A percentile compares a stretch with the other conserved stretches of the same genome.
phyloP scores from a whole-genome alignment of 2,113 vertebrate genomes.

The Pollimyrus isidori region DNA sequence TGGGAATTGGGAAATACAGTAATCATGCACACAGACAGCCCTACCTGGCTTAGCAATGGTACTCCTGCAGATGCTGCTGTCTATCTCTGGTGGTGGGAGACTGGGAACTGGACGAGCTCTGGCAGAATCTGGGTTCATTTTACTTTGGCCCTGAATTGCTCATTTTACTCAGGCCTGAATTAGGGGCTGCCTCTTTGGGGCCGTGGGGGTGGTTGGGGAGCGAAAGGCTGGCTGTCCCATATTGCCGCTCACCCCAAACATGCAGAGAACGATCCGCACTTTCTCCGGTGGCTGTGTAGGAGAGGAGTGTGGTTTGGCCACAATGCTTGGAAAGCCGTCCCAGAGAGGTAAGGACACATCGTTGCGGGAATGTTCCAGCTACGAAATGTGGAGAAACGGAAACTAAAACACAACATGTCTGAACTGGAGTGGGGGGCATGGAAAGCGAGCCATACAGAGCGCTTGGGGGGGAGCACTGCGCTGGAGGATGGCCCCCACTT shows the following conservation, averaged over 20 bases:
- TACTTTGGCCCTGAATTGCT: background rate
- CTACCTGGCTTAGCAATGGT: background rate
- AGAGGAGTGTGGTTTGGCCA: background rate
- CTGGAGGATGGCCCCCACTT: background rate
- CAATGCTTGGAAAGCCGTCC: slow-evolving; percentile 21
- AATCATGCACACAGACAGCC: background rate
- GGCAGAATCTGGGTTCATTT: slow-evolving; percentile 2
- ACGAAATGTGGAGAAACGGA: slow-evolving; percentile 47
- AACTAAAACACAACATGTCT: slow-evolving; percentile 56
- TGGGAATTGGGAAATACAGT: background rate
- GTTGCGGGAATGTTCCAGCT: slow-evolving; percentile 32
- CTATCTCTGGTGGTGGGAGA: background rate
- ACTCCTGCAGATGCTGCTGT: background rate
- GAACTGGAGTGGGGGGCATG: slow-evolving; percentile 42
- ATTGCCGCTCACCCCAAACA: background rate
- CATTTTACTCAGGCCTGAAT: background rate
- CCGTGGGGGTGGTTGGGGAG: background rate
- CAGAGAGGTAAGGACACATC: slow-evolving; percentile 41
- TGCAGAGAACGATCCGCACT: background rate
- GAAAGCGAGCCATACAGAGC: slow-evolving; percentile 36
- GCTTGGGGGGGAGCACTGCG: background rate
- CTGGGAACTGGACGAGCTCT: background rate
- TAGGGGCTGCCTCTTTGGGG: background rate
- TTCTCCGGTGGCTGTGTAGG: background rate
- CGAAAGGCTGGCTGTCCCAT: background rate